Evolutionary conservation across 2,797 vertebrate genomes (phyloP), one percentile per base, ranked within the genome.

Genomic region (Buphagus erythrorhynchus): DNA sequence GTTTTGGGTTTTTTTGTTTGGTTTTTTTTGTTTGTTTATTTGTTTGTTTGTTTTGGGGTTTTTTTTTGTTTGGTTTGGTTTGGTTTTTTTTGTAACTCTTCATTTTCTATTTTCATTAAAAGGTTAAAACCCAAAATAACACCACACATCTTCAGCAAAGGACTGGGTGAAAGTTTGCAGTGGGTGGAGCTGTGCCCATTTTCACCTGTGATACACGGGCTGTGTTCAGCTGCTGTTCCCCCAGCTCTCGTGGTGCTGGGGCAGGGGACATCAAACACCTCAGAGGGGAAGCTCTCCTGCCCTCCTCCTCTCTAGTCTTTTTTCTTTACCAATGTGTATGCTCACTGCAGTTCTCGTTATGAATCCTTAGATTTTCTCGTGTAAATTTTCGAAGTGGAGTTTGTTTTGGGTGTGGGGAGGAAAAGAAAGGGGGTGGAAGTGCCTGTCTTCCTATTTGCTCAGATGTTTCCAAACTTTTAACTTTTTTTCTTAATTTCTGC

Each of bases 131-230:
- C 61, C 40, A 68, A 68, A 45, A 16, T 13, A 58, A 5, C 25
- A 25, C n/a, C 5, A 2, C 5, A 7, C 5, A 14, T 55, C 22
- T 52, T 17, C 62, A 35, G 40, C 52, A 67, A 59, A 80, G 43
- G 16, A 66, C 19, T 1, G 3, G 51, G 5, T 9, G 31, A 8
- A 43, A 1, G 16, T 48, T 55, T 48, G 55, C 58, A 38, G 22
- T 7, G 25, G 4, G 16, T 33, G 46, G 43, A 63, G 9, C 13
- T 28, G 26, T 48, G 79, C 40, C 10, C 5, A 0, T 55, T 71
- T 67, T 62, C 33, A 18, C 12, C 3, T n/a, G n/a, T 12, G 18
- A n/a, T 1, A 2, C 43, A 49, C 2, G 5, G n/a, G 2, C 2
- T n/a, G 49, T 9, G 1, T 46, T 83, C 38, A 35, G 3, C 25